These are phyloP conservation scores for Anableps anableps DNA, from an alignment of 2,797 vertebrate genomes.

Conservation along the genomic window DNA sequence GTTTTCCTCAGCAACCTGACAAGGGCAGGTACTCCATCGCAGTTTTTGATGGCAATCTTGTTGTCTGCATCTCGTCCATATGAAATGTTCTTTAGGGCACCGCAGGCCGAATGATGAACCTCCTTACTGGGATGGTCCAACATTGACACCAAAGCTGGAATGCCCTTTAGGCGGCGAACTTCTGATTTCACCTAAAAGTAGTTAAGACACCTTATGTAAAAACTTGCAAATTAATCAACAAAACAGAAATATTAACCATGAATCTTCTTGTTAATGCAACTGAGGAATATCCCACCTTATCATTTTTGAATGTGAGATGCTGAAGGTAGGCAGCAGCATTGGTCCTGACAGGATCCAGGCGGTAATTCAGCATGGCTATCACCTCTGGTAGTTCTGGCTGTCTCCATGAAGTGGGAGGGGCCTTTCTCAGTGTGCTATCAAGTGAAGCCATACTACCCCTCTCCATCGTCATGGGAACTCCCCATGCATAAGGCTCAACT, in stretches of 20 bases:
- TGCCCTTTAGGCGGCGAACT: slow-evolving; percentile 89
- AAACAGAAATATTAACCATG: not conserved
- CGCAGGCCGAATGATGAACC: slow-evolving; percentile 93
- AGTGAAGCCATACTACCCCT: slow-evolving; percentile 94
- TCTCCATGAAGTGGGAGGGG: slow-evolving; percentile 85
- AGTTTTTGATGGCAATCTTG: slow-evolving; percentile 98
- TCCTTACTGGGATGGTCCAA: slow-evolving; percentile 95
- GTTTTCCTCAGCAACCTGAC: slow-evolving; percentile 92
- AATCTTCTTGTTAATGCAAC: not conserved
- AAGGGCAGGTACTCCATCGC: slow-evolving; percentile 91
- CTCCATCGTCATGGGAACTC: slow-evolving; percentile 88
- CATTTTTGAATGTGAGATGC: slow-evolving; percentile 95
- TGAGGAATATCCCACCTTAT: slow-evolving; percentile 82
- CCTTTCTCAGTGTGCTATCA: slow-evolving; percentile 94
- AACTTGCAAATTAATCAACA: not conserved
- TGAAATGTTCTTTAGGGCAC: slow-evolving; percentile 97
- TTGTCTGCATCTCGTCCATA: slow-evolving; percentile 94
- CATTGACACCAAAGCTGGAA: slow-evolving; percentile 91
- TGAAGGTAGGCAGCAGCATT: slow-evolving; percentile 96
- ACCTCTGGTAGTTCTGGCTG: slow-evolving; percentile 96
- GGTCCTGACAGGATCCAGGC: slow-evolving; percentile 92
- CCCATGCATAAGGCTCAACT: slow-evolving; percentile 89
- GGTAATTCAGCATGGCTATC: slow-evolving; percentile 95
- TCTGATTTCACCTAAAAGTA: slow-evolving; percentile 81
- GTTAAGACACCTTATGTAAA: not conserved